These are phyloP conservation scores for Spilogale gracilis DNA, from an alignment of 2,113 vertebrate species.

Conservation along the genomic window DNA sequence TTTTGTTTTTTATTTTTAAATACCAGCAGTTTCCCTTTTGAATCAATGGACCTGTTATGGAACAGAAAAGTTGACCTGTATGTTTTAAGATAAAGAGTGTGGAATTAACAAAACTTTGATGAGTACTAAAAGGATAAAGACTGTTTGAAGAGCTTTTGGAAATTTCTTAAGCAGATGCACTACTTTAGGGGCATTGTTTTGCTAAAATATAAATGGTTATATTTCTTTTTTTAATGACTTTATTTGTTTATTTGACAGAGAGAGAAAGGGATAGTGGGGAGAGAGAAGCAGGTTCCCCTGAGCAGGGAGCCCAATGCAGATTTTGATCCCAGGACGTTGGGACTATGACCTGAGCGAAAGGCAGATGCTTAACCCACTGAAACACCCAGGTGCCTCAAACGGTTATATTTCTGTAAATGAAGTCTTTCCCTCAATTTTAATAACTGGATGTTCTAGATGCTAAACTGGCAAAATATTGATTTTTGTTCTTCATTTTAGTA, in stretches of 20 bases:
- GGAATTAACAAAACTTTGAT: background rate
- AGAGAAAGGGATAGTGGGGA: no score
- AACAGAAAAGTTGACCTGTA: background rate
- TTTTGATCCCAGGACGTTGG: no score
- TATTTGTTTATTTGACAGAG: no score
- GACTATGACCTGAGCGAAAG: no score
- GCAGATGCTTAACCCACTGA: no score
- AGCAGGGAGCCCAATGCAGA: no score
- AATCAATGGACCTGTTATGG: background rate
- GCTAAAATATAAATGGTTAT: background rate
- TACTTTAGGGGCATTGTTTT: background rate
- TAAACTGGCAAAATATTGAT: background rate
- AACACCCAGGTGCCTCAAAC: background rate
- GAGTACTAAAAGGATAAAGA: conserved; percentile 3
- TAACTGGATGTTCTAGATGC: background rate
- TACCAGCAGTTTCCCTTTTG: background rate
- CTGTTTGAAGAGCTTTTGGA: background rate
- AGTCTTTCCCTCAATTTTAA: background rate
- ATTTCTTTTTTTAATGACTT: background rate
- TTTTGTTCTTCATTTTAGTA: background rate
- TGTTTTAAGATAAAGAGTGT: background rate
- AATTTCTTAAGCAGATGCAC: background rate
- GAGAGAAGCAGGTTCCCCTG: no score
- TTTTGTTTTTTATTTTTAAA: background rate
- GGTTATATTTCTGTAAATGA: background rate